phyloP scores from a whole-genome alignment of 2,888 invertebrate genomes.

The Scaptomyza caliginosa region DNA sequence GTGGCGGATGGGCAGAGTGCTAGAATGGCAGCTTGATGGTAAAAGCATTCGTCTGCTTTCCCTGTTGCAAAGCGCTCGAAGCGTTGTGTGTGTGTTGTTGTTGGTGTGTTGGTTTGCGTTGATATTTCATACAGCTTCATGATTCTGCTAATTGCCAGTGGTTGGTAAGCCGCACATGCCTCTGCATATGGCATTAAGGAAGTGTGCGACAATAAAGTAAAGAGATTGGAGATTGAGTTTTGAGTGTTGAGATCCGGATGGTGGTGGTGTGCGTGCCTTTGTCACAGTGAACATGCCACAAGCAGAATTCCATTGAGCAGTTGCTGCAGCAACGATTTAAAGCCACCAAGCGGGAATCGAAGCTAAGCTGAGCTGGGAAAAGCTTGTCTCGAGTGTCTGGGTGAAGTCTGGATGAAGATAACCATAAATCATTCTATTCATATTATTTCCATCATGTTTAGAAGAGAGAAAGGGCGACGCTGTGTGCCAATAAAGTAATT shows the following conservation, averaged over 20 bases:
- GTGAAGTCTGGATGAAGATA: slow-evolving; percentile 13
- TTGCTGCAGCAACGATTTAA: slow-evolving; percentile 18
- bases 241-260: background rate
- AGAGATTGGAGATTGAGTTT: background rate
- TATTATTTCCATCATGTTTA: slow-evolving; percentile 56
- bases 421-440: slow-evolving; percentile 59
- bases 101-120: slow-evolving; percentile 49
- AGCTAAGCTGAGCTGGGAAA: slow-evolving; percentile 1
- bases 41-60: slow-evolving; percentile 4
- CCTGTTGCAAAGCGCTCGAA: slow-evolving; percentile 48
- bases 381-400: background rate
- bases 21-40: background rate
- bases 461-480: slow-evolving; percentile 31
- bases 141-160: slow-evolving; percentile 66
- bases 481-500: slow-evolving; percentile 74
- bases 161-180: slow-evolving; percentile 65
- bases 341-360: slow-evolving; percentile 1
- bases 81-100: background rate
- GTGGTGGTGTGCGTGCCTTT: slow-evolving; percentile 17
- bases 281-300: slow-evolving; percentile 21
- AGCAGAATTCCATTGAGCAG: slow-evolving; percentile 12
- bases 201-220: background rate
- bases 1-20: background rate
- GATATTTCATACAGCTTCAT: slow-evolving; percentile 65
- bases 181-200: slow-evolving; percentile 27